Evolutionary conservation across 1,140 invertebrate genomes (phyloP), one percentile per base, ranked within the genome.

Genomic region (Papilio polyxenes): DNA sequence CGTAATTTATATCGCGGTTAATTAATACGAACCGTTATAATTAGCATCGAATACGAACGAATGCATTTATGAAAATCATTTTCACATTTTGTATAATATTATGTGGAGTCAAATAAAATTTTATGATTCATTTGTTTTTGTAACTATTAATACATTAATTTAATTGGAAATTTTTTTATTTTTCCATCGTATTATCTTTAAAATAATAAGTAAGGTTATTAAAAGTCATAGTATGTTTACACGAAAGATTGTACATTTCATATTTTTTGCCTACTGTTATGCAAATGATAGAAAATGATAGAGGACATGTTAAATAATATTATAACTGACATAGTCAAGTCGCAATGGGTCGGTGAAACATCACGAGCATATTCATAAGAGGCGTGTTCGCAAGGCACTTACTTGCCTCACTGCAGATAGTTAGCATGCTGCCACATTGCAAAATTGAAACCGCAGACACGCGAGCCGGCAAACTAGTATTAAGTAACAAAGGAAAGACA

Each of bases 391-490:
- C 44, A 59, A 49, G 37, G 15, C 53, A 78, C 53, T 84, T 81
- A 77, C 83, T 80, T 82, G 83, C 75, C 59, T 78, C 83, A 79
- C 80, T 84, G 75, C 83, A 80, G 82, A 84, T 84, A 81, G 81
- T 84, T 84, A 75, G 56, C 81, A 84, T 82, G 81, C 81, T 82
- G 81, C 81, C 59, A 48, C 78, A 75, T 84, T 82, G 75, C 81
- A 84, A 84, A 84, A 80, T 81, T 82, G 40, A 81, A 77, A 48
- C 83, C 83, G 56, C 83, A 82, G 74, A 81, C 83, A 84, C 83
- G 81, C 83, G 76, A 84, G 49, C 75, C 53, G 23, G 78, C 23
- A 48, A 79, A 79, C 53, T 79, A 48, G 56, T 80, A 80, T 65
- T 80, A 80, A 80, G 78, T 65, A 65, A 65, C 78, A 80, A 80